A percentile compares a stretch with the other conserved stretches of the same genome.
phyloP scores from a whole-genome alignment of 2,797 vertebrate species.

The Argentina silus region DNA sequence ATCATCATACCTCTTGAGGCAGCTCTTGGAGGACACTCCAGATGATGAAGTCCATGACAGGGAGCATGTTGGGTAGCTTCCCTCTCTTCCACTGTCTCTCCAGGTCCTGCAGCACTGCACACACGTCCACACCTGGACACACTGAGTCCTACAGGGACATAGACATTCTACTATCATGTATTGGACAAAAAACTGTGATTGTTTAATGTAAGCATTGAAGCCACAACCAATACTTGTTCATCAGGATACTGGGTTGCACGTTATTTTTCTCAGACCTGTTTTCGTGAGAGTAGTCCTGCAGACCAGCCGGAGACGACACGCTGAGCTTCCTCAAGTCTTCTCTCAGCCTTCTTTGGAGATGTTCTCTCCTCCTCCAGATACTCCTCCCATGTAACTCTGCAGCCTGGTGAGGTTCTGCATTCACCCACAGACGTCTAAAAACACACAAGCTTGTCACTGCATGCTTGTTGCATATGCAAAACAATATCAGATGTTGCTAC shows the following conservation, averaged over 20 bases:
- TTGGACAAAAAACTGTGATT: too few relatives aligned
- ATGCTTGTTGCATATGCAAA: too few relatives aligned
- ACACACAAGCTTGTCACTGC: background rate
- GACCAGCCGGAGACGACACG: background rate
- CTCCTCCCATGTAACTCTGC: background rate
- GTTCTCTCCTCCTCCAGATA: background rate
- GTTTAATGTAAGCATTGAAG: background rate
- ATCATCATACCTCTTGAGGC: constrained; percentile 25
- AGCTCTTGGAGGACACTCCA: constrained; percentile 25
- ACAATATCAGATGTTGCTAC: background rate
- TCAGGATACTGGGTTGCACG: background rate
- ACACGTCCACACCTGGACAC: constrained; percentile 3
- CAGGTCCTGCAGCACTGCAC: constrained; percentile 28
- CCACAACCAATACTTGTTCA: background rate
- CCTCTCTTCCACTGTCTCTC: constrained; percentile 38
- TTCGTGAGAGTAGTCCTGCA: background rate
- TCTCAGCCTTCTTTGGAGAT: background rate
- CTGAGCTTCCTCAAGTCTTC: background rate
- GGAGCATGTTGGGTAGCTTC: constrained; percentile 33
- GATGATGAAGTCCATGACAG: constrained; percentile 46
- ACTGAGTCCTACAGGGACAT: constrained; percentile 20
- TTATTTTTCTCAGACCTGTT: background rate
- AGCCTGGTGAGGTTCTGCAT: background rate
- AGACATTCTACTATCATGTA: background rate
- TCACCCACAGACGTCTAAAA: background rate